Conservation (phyloP, 2,797 vertebrate species). For the Crax fasciolata region DNA sequence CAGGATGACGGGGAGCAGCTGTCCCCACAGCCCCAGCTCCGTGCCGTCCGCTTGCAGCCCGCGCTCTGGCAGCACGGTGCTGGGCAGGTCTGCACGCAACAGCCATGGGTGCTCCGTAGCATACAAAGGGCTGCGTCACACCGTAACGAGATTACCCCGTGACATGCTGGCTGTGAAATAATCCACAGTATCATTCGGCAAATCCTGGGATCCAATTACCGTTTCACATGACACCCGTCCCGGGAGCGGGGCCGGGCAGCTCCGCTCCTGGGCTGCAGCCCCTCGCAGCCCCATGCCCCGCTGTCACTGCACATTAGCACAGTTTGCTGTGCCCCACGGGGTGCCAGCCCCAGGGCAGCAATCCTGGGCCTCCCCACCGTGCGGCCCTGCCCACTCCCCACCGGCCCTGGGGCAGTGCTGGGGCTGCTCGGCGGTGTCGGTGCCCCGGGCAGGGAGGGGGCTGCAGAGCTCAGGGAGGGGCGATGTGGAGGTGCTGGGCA, state of each 20-base stretch:
- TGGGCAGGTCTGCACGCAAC: not conserved
- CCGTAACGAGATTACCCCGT: conserved; percentile 56
- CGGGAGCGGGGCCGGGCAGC: not conserved
- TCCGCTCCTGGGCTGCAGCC: not conserved
- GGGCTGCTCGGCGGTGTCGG: not conserved
- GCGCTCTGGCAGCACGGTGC: not conserved
- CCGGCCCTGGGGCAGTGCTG: accelerated
- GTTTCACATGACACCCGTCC: conserved; percentile 29
- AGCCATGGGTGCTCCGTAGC: too few species aligned
- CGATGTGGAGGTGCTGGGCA: too few species aligned
- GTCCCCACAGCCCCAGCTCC: not conserved
- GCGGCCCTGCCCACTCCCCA: not conserved
- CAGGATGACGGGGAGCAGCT: not conserved
- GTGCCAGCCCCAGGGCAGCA: not conserved
- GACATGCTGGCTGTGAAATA: conserved; percentile 44
- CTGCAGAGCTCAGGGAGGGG: too few species aligned
- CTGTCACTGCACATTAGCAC: conserved; percentile 36
- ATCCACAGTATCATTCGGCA: conserved; percentile 60
- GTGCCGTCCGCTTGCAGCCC: not conserved
- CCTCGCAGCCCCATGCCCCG: accelerated
- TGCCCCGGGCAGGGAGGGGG: too few species aligned
- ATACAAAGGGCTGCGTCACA: not conserved
- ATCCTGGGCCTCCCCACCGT: not conserved
- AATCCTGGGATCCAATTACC: conserved; percentile 71
- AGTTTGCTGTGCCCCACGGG: not conserved